Base-by-base conservation (phyloP, 2,888 invertebrate genomes). In the Tupiocoris notatus region DNA sequence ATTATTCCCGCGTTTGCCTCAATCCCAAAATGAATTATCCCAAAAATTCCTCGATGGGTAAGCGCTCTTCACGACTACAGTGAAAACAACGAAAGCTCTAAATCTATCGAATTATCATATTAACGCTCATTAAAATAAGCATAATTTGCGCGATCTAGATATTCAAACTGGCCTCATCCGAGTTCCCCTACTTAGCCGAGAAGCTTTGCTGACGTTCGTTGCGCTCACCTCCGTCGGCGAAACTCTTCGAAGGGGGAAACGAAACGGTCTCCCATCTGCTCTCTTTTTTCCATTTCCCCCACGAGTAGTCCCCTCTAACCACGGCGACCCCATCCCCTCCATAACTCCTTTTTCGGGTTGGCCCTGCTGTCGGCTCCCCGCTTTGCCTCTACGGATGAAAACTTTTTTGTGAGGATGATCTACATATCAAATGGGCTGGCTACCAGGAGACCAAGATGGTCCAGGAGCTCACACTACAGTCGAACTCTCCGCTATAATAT, bases 381-480 rank as follows among this genome's bases (percentile, higher is more conserved):
- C 70, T n/a, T 23, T 17, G 9, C n/a, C 20, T 22, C 7, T 54
- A 1, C 66, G 70, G 73, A 73, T 62, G 73, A 73, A 70, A 58
- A 54, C 23, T 73, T 73, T 70, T 73, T 73, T 73, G 73, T 73
- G 22, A 57, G 73, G 63, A 73, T 73, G 73, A 73, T 73, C 73
- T 73, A 73, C 73, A 73, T 73, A 73, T 73, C 73, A 73, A 73
- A 73, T 73, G 73, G 73, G 73, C 73, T 73, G 62, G 73, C 73
- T 62, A 73, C 62, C 73, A 73, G 73, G 73, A 61, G 61, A 39
- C 9, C 63, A 39, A 39, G 63, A 73, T 18, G 54, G 20, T 54
- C 39, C 73, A 73, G 63, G 73, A 73, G 73, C 73, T 73, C 73
- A 6, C 25, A 3, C 39, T 39, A 12, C 39, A 12, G 39, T 7